Conservation (phyloP, 2,797 vertebrate genomes). For the Coccyzus lansbergi region DNA sequence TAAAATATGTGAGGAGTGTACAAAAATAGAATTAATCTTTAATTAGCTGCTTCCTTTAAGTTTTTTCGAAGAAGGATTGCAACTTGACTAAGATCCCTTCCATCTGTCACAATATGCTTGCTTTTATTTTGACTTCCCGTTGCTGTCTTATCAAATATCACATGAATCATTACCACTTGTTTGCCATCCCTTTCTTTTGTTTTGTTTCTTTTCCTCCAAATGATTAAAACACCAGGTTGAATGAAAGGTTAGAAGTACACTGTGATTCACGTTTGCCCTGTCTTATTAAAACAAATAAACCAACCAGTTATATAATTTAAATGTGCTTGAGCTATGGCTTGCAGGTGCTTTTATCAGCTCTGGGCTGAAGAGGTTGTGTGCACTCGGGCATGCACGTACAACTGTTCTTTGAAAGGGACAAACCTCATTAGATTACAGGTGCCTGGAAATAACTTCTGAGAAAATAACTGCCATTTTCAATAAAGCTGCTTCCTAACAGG, state of each 20-base stretch:
- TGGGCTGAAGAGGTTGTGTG: conserved; percentile 73
- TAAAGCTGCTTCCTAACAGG: conserved; percentile 76
- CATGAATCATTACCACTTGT: conserved; percentile 78
- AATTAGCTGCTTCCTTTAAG: conserved; percentile 78
- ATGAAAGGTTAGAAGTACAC: conserved; percentile 78
- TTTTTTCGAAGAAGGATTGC: conserved; percentile 67
- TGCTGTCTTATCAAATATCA: conserved; percentile 81
- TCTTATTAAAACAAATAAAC: conserved; percentile 80
- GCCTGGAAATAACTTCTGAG: conserved; percentile 77
- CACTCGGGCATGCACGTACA: conserved; percentile 75
- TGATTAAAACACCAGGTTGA: conserved; percentile 84
- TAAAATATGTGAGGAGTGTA: conserved; percentile 64
- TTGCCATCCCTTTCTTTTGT: conserved; percentile 76
- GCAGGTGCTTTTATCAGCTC: conserved; percentile 86
- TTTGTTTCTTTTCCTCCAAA: conserved; percentile 81
- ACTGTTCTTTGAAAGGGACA: conserved; percentile 81
- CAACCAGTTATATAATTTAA: conserved; percentile 55
- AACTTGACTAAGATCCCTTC: conserved; percentile 75
- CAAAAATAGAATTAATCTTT: conserved; percentile 74
- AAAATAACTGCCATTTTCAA: conserved; percentile 79
- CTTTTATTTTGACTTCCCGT: conserved; percentile 79
- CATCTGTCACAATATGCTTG: conserved; percentile 79
- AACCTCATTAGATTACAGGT: conserved; percentile 84
- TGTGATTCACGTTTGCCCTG: conserved; percentile 67
- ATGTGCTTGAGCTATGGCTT: conserved; percentile 71